Percentiles rank a stretch among this genome's conserved stretches.
Evolutionary conservation across 1,140 invertebrate species (phyloP).

Genomic region (Drosophila repletoides): DNA sequence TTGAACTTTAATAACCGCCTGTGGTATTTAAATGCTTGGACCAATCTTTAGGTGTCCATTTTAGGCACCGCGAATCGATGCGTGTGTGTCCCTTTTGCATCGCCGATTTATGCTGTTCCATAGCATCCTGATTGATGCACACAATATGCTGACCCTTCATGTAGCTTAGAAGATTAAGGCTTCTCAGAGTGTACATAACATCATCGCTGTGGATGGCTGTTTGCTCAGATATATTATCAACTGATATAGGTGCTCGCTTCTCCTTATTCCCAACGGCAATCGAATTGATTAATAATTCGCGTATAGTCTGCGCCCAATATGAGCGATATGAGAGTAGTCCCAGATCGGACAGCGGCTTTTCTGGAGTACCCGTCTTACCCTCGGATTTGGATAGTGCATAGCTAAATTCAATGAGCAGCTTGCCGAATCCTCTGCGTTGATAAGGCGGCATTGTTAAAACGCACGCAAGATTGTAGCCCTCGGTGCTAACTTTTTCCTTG

Average conservation of each 20-base stretch:
- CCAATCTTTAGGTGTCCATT: conserved; percentile 27
- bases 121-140: conserved; percentile 96
- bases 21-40: neutral
- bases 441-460: conserved; percentile 97
- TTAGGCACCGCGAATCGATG: conserved; percentile 85
- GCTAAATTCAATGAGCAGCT: conserved; percentile 97
- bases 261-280: conserved; percentile 84
- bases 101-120: conserved; percentile 95
- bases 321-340: conserved; percentile 97
- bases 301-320: conserved; percentile 97
- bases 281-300: conserved; percentile 88
- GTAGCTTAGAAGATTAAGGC: conserved; percentile 98
- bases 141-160: conserved; percentile 98
- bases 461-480: conserved; percentile 98
- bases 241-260: conserved; percentile 90
- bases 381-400: conserved; percentile 95
- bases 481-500: conserved; percentile 98
- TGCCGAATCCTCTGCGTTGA: conserved; percentile 98
- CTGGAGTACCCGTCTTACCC: conserved; percentile 95
- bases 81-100: conserved; percentile 94
- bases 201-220: conserved; percentile 97
- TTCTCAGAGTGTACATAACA: conserved; percentile 97
- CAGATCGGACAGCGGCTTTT: conserved; percentile 98
- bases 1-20: too few species aligned
- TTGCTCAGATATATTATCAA: conserved; percentile 96